Percentiles rank a stretch among this genome's conserved stretches.
These are phyloP conservation scores for Varanus salvator DNA, from an alignment of 2,113 vertebrate species.

Conservation along the genomic window DNA sequence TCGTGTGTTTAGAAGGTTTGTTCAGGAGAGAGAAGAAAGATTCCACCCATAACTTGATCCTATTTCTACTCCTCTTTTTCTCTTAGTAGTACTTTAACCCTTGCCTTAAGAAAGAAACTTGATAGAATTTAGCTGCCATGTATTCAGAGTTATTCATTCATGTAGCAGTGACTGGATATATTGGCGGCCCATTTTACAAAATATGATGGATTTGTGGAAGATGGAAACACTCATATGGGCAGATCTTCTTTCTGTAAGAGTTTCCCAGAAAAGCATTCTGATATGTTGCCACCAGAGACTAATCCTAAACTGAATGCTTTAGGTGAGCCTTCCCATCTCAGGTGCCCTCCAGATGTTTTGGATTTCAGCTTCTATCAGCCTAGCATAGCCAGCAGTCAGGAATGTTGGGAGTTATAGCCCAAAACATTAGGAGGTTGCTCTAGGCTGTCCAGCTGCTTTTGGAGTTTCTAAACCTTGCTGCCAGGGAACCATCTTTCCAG, in stretches of 20 bases:
- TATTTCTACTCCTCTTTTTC: neutral
- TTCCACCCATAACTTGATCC: neutral
- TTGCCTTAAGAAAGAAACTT: neutral
- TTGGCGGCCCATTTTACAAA: neutral
- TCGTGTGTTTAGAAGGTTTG: neutral
- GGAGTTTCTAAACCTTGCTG: neutral
- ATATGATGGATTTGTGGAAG: neutral
- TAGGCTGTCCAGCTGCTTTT: neutral
- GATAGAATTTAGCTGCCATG: neutral
- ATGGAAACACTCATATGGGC: neutral
- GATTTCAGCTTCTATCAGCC: too few species aligned
- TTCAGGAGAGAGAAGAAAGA: neutral
- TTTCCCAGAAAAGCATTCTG: neutral
- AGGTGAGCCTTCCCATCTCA: too few species aligned
- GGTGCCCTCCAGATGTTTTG: too few species aligned
- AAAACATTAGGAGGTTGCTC: neutral
- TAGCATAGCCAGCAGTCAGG: too few species aligned
- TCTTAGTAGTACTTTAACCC: neutral
- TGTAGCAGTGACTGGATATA: neutral
- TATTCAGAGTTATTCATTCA: neutral
- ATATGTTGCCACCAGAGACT: neutral
- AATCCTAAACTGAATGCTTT: neutral
- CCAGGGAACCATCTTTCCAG: neutral
- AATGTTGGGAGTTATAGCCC: too few species aligned
- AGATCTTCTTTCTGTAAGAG: neutral